Evolutionary conservation across 2,797 vertebrate species (phyloP), one percentile per base, ranked within the genome.

Genomic region (Perodicticus potto): DNA sequence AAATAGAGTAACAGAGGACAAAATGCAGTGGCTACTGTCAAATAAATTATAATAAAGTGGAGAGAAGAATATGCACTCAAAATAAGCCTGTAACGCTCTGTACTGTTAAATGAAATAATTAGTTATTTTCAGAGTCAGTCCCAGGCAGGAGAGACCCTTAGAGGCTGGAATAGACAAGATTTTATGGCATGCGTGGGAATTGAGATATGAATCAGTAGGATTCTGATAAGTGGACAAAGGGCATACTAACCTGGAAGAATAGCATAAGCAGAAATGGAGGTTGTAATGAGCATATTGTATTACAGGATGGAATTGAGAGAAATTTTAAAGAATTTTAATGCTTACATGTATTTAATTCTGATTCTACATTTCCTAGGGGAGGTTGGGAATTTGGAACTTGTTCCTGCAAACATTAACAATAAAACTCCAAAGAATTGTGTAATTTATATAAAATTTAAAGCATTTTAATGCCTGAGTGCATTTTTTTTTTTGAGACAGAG

Each of bases 21-120:
- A 73, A 9, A 57, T 81, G 6, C 16, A 96, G 14, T 49, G 77
- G 17, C 20, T 77, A 13, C 34, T 32, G n/a, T 77, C 34, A 96
- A 93, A 73, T 89, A 76, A 63, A 55, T 84, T 86, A 84, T 16
- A 74, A 86, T 94, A 55, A 67, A 59, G 12, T 92, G 32, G 37
- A 80, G 59, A 92, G 57, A 95, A 95, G 93, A 76, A 70, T 45
- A 19, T 76, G 37, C 49, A 67, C 37, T 89, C 57, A 89, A 81
- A 91, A 81, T 84, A 20, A 90, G 22, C n/a, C 57, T 77, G 11
- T 49, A 74, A 49, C n/a, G 27, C 9, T 37, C 34, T 20, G 49
- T 92, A 16, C 29, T 87, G 2, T 63, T 81, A 94, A 89, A 49
- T 87, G 65, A 93, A 91, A 45, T 67, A 86, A 80, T 82, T 86